Percentiles rank a stretch among this genome's conserved stretches.
phyloP scores from a whole-genome alignment of 2,888 invertebrate species.

The Neoascia interrupta region DNA sequence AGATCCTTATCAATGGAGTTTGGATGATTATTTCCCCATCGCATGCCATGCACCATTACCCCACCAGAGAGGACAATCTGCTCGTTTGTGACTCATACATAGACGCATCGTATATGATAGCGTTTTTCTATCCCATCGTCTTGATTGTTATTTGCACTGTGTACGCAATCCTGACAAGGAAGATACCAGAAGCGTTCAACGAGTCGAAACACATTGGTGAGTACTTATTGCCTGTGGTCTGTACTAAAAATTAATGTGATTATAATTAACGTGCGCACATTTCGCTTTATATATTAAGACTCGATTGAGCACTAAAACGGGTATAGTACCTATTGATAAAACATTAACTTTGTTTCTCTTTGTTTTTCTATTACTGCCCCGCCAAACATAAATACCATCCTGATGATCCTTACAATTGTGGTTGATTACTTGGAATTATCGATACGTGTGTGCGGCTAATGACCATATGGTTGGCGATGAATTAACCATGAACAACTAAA shows the following conservation, averaged over 20 bases:
- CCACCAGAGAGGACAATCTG: slow-evolving; percentile 94
- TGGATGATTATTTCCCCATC: slow-evolving; percentile 97
- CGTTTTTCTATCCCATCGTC: slow-evolving; percentile 95
- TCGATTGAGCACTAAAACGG: no score
- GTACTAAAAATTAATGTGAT: no score
- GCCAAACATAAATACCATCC: no score
- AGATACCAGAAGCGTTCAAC: slow-evolving; percentile 99
- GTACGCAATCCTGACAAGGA: slow-evolving; percentile 96
- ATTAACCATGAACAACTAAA: no score
- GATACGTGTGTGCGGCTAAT: neutral
- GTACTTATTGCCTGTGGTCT: no score
- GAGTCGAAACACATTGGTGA: slow-evolving; percentile 97
- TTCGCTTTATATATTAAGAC: no score
- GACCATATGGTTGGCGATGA: slow-evolving; percentile 9
- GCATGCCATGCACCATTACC: slow-evolving; percentile 93
- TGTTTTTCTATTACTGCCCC: no score
- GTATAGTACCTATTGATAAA: no score
- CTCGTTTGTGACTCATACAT: slow-evolving; percentile 95
- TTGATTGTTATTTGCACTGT: slow-evolving; percentile 95
- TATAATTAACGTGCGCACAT: no score
- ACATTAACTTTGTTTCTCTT: no score
- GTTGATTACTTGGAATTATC: no score
- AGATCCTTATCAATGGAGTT: slow-evolving; percentile 92
- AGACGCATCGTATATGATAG: slow-evolving; percentile 95
- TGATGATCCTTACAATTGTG: neutral